Conservation (phyloP, 2,797 vertebrate species). For the Thaleichthys pacificus region DNA sequence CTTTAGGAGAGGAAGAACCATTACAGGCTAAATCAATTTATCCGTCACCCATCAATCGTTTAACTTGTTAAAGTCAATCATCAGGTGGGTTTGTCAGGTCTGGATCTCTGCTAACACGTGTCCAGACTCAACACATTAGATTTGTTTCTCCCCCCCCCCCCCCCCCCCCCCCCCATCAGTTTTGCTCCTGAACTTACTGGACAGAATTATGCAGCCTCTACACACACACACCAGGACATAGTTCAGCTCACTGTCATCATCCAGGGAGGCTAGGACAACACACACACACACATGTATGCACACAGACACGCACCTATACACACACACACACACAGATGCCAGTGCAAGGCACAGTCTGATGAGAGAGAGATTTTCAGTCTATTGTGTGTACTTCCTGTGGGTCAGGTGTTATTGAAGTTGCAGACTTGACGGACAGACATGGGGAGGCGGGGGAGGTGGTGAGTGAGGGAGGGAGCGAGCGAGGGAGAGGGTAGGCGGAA, state of each 20-base stretch:
- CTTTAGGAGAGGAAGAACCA: constrained; percentile 10
- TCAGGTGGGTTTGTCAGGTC: background rate
- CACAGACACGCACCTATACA: background rate
- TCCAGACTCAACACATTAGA: background rate
- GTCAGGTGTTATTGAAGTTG: constrained; percentile 91
- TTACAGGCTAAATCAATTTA: constrained; percentile 6
- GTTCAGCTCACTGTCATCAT: too few relatives aligned
- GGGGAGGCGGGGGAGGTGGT: background rate
- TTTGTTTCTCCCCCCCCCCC: too few relatives aligned
- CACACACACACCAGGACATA: background rate
- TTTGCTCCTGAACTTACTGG: background rate
- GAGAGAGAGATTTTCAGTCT: constrained; percentile 82
- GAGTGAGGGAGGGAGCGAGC: too few relatives aligned
- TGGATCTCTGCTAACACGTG: background rate
- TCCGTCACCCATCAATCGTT: background rate
- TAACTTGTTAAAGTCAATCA: background rate
- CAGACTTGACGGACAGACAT: constrained; percentile 64
- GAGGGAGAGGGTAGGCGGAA: constrained; percentile 27
- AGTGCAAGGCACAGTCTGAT: too few relatives aligned
- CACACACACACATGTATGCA: background rate
- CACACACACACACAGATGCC: constrained; percentile 5
- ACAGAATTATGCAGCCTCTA: background rate
- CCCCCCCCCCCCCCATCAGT: too few relatives aligned
- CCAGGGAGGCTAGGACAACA: too few relatives aligned
- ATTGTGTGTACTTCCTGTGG: constrained; percentile 96